phyloP scores from a whole-genome alignment of 2,113 vertebrate species.

The Fregata magnificens region DNA sequence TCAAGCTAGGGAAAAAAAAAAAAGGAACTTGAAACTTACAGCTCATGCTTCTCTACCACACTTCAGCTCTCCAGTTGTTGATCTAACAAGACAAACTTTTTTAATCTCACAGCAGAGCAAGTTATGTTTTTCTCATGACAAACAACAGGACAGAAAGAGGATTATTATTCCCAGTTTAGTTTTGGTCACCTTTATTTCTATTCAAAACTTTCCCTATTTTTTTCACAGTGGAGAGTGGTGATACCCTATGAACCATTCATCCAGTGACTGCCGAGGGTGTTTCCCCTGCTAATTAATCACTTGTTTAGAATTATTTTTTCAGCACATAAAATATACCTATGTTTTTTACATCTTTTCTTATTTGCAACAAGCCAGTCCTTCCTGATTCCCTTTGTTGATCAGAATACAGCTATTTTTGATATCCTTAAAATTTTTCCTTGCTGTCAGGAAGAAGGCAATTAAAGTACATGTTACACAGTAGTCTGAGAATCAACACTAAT shows the following conservation, averaged over 20 bases:
- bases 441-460: neutral
- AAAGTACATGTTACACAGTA: neutral
- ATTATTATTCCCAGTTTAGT: neutral
- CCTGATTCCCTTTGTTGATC: neutral
- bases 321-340: neutral
- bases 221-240: neutral
- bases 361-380: neutral
- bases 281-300: neutral
- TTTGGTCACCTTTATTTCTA: neutral
- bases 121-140: neutral
- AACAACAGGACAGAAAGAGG: neutral
- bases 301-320: neutral
- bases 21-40: neutral
- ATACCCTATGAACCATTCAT: neutral
- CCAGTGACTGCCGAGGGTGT: neutral
- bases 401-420: neutral
- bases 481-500: neutral
- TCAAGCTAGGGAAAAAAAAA: neutral
- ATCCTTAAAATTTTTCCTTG: neutral
- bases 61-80: neutral
- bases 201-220: neutral
- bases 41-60: neutral
- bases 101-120: neutral
- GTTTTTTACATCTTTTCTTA: neutral
- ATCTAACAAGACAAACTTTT: neutral